phyloP scores from a whole-genome alignment of 2,888 invertebrate genomes.

The Callosobruchus maculatus region DNA sequence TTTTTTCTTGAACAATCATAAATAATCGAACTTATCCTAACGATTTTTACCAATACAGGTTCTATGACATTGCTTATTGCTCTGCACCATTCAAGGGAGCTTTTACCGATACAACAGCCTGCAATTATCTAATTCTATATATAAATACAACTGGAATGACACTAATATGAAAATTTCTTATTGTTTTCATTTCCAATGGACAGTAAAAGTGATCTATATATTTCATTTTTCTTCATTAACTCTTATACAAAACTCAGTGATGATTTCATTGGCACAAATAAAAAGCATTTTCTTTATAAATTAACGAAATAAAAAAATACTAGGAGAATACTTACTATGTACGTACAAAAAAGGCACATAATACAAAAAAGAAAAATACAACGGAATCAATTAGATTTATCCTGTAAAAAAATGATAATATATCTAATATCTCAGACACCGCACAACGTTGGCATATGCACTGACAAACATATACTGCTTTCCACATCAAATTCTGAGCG shows the following conservation, averaged over 20 bases:
- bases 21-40: too few relatives aligned
- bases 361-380: constrained; percentile 15
- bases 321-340: constrained; percentile 23
- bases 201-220: constrained; percentile 25
- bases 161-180: constrained; percentile 41
- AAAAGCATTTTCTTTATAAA: constrained; percentile 30
- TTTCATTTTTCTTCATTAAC: constrained; percentile 13
- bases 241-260: constrained; percentile 15
- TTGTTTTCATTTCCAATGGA: constrained; percentile 41
- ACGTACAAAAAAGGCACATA: constrained; percentile 39
- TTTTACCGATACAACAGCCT: constrained; percentile 34
- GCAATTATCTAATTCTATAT: constrained; percentile 32
- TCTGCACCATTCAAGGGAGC: not conserved
- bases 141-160: constrained; percentile 48
- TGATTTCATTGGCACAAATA: constrained; percentile 39
- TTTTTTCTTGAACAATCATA: too few relatives aligned
- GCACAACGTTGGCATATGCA: constrained; percentile 37
- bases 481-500: not conserved
- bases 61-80: not conserved
- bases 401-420: constrained; percentile 34
- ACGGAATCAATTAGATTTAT: constrained; percentile 30
- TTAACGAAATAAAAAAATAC: constrained; percentile 14
- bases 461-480: not conserved
- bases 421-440: constrained; percentile 43
- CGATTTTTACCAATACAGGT: too few relatives aligned